Evolutionary conservation across 2,113 vertebrate species (phyloP), one percentile per base, ranked within the genome.

Genomic region (Scytalopus superciliaris): DNA sequence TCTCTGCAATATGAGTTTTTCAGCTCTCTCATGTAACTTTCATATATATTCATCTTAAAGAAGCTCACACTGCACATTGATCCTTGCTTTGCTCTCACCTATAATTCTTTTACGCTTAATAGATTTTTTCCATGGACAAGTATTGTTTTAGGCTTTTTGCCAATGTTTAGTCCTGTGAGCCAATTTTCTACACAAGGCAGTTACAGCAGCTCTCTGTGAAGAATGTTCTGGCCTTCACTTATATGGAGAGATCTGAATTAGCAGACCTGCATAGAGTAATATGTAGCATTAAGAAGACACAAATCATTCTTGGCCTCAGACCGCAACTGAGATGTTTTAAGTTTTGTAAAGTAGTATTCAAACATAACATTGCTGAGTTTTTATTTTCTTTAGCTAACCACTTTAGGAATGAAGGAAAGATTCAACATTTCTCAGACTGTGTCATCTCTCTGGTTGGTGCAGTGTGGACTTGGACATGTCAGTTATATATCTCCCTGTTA

Each of bases 111-210:
- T 55, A 83, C 0, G 1, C 30, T 93, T 94, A 94, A 86, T 93
- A 95, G 67, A 63, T 91, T 97, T 96, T 50, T 79, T 90, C 79
- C 82, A 55, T 47, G 67, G 55, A 63, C 56, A 83, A 85, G 42
- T 69, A 91, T 89, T 79, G 53, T 85, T 94, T 95, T 90, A 88
- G 90, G 87, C 84, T 85, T 96, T 95, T 95, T 93, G 94, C 89
- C 89, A 94, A 2, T 55, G 63, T 91, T 94, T 87, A 77, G 56
- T 74, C 49, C 74, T 72, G 49, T 33, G 70, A 87, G 42, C 16
- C 82, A 85, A 62, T 93, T 93, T 94, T 70, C 87, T 83, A 21
- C 25, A 85, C 13, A 42, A 86, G 70, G 50, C 55, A 93, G 30
- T 50, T 83, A 60, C 19, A 95, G 74, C 45, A 85, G 39, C 50